These are phyloP conservation scores for Grus americana DNA, from an alignment of 2,113 vertebrate genomes.

Conservation along the genomic window DNA sequence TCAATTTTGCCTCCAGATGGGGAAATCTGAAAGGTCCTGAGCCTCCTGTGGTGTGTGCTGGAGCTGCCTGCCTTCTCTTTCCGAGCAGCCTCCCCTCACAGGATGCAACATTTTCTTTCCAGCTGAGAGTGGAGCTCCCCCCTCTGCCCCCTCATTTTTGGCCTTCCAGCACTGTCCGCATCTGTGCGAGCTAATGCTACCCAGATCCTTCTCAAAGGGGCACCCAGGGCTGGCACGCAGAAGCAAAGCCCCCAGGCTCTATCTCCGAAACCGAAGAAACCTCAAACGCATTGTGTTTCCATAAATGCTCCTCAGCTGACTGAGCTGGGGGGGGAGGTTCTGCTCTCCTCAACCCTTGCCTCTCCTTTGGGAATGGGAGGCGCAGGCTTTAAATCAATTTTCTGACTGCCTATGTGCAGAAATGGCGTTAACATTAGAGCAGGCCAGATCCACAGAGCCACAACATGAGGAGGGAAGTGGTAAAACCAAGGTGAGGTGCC, in stretches of 20 bases:
- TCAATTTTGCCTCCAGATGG: conserved; percentile 28
- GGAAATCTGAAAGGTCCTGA: conserved; percentile 3
- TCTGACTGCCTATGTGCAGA: background rate
- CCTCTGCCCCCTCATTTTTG: background rate
- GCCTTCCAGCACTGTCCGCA: background rate
- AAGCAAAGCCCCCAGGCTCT: background rate
- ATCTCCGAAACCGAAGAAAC: conserved; percentile 17
- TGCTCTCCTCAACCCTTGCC: background rate
- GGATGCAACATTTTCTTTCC: background rate
- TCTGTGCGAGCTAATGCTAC: conserved; percentile 10
- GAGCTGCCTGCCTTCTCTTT: background rate
- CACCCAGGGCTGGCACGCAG: background rate
- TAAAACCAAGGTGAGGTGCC: fast-evolving
- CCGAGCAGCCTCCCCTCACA: background rate
- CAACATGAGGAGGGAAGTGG: fast-evolving
- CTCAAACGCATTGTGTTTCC: conserved; percentile 41
- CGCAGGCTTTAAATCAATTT: background rate
- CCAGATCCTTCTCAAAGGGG: conserved; percentile 43
- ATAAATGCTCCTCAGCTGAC: conserved; percentile 36
- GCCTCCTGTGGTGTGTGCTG: background rate
- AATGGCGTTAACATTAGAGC: fast-evolving
- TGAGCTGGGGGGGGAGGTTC: background rate
- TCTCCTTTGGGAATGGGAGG: background rate
- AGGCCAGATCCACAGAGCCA: background rate
- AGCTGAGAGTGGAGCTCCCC: background rate